Conservation (phyloP, 2,888 invertebrate genomes). For the Netelia virgata region DNA sequence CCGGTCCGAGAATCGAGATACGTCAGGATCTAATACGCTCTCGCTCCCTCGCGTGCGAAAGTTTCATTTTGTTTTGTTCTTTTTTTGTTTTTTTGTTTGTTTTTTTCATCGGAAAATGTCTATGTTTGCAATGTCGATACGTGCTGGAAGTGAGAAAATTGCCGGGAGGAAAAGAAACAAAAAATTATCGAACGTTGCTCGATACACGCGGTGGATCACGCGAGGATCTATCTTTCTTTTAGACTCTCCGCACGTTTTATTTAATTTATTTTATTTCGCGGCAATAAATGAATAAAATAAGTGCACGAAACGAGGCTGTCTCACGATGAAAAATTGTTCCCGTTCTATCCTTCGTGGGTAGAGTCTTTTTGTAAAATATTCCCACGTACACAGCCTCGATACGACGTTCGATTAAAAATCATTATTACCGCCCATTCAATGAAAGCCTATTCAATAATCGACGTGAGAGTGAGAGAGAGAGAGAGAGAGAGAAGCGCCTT, state of each 20-base stretch:
- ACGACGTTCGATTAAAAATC: background rate
- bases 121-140: background rate
- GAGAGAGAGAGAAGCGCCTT: slow-evolving; percentile 14
- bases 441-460: background rate
- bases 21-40: slow-evolving; percentile 44
- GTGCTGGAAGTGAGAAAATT: slow-evolving; percentile 5
- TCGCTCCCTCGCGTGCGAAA: slow-evolving; percentile 56
- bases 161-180: slow-evolving; percentile 12
- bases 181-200: slow-evolving; percentile 33
- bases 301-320: background rate
- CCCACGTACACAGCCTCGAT: slow-evolving; percentile 5
- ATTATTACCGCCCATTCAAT: slow-evolving; percentile 14
- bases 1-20: slow-evolving; percentile 61
- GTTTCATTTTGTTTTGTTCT: slow-evolving; percentile 16
- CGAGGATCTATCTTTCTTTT: slow-evolving; percentile 12
- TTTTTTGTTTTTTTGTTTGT: background rate
- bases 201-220: slow-evolving; percentile 15
- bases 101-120: background rate
- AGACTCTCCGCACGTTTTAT: background rate
- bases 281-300: no score
- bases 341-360: background rate
- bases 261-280: background rate
- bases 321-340: background rate
- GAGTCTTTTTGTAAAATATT: background rate
- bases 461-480: background rate